Base-by-base conservation (phyloP, 1,140 invertebrate species). In the Globodera ellingtonae region DNA sequence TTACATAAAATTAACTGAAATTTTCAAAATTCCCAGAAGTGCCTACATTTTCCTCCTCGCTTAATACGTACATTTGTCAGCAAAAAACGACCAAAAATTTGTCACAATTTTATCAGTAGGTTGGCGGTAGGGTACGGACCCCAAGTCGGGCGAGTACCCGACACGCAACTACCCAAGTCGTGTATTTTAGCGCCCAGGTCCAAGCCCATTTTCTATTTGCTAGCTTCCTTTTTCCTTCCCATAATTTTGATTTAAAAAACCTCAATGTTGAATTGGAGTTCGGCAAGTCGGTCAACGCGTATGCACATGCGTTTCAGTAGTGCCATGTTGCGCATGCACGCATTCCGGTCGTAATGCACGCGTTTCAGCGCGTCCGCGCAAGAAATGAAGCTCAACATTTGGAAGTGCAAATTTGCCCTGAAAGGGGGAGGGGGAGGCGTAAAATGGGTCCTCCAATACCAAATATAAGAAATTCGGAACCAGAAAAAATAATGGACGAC, bases 251-350 rank as follows among this genome's bases (percentile, higher is more conserved):
- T 35, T 35, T 35, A 66, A 66, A 44, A 76, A 48, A 84, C 84
- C 66, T 84, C 84, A 59, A 84, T 85, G 52, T 82, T 67, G 75
- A 84, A 84, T 24, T 84, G 79, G 7, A 84, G 79, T 9, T 62
- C n/a, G 24, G 62, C 44, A n/a, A 84, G 72, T 10, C 66, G 24
- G 5, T 85, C 84, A 15, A 84, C 48, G n/a, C 71, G 46, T 21
- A 75, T 35, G 13, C 78, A 76, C 46, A 84, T 72, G 15, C 80
- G 74, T 47, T 85, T 78, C 47, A 84, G 70, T 13, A 84, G 18
- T 62, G 73, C 72, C 9, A 13, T 48, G 56, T 84, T 82, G 7
- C 77, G 76, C 4, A 84, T 72, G 73, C 84, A 84, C 13, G 84
- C 81, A 24, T 81, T 82, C 46, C 66, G 67, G 13, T 52, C 56